Percentiles rank a stretch among this genome's conserved stretches.
These are phyloP conservation scores for Siniperca chuatsi DNA, from an alignment of 2,113 vertebrate genomes.

Conservation along the genomic window DNA sequence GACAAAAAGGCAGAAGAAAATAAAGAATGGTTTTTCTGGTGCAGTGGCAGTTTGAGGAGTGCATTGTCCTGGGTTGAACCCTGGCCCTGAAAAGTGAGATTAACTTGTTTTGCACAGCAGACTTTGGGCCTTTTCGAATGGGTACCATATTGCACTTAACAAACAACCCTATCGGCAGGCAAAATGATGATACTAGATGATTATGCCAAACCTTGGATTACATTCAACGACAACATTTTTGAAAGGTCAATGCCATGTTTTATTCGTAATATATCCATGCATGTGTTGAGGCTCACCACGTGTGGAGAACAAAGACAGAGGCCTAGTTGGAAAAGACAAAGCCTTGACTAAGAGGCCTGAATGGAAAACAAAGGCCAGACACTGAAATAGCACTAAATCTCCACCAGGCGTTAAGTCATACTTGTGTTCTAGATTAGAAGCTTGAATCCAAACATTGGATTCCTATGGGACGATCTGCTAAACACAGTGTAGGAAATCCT, in stretches of 20 bases:
- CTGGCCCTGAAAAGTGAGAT: constrained; percentile 1
- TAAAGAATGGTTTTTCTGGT: neutral
- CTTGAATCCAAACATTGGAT: too few relatives aligned
- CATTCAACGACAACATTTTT: neutral
- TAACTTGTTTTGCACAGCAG: constrained; percentile 10
- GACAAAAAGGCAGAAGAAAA: constrained; percentile 11
- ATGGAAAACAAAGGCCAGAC: too few relatives aligned
- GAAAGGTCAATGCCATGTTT: neutral
- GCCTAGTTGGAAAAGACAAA: too few relatives aligned
- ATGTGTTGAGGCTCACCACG: neutral
- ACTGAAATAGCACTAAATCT: too few relatives aligned
- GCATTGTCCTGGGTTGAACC: constrained; percentile 3
- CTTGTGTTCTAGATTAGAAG: too few relatives aligned
- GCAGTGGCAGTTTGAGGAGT: neutral
- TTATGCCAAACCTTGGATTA: neutral
- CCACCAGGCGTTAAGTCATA: too few relatives aligned
- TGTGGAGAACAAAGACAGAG: too few relatives aligned
- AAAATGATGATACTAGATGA: neutral
- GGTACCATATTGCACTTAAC: neutral
- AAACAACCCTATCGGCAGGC: neutral
- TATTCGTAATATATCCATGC: neutral
- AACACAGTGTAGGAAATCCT: too few relatives aligned
- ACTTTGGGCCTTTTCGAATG: neutral
- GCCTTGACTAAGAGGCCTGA: too few relatives aligned
- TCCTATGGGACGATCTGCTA: too few relatives aligned